Evolutionary conservation across 2,797 vertebrate genomes (phyloP), one percentile per base, ranked within the genome.

Genomic region (Uromys caudimaculatus): DNA sequence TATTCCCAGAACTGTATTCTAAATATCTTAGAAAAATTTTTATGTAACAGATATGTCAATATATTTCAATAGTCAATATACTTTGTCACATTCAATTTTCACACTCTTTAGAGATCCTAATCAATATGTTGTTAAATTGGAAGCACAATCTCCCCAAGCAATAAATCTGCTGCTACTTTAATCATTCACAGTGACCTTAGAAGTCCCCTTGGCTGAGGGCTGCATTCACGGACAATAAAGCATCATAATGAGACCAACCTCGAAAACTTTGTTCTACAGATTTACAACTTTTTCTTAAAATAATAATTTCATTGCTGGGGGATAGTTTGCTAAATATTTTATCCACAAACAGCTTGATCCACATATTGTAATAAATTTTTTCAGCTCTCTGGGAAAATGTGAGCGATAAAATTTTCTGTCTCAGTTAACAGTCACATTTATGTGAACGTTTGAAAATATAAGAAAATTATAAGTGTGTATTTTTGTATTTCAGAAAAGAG

Each of bases 351-450:
- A 95, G 47, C 47, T 73, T 94, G 73, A 96, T 94, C 96, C 35
- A 96, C 62, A 94, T 88, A 71, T 96, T 90, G 10, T 62, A 94
- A 97, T 97, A 97, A 84, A 85, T 93, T 94, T 96, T 84, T 56
- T 93, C 71, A 76, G 58, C 27, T 92, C 77, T 24, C 16, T 23
- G 91, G 17, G 47, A 90, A 97, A 95, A 97, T 62, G 12, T 60
- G 76, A 93, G 90, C n/a, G 82, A 93, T 96, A 95, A 97, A 96
- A 95, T 84, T 85, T 89, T 94, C 81, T 64, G 89, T 81, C 89
- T 69, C 35, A 93, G 58, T 71, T 95, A 95, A 96, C 67, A 73
- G 60, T 88, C 19, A 83, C 91, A 14, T 47, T 62, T 93, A 62
- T 90, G 69, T 75, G 93, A 91, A 52, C 19, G 0, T 82, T 85